Base-by-base conservation (phyloP, 2,797 vertebrate genomes). In the Xiphophorus birchmanni region DNA sequence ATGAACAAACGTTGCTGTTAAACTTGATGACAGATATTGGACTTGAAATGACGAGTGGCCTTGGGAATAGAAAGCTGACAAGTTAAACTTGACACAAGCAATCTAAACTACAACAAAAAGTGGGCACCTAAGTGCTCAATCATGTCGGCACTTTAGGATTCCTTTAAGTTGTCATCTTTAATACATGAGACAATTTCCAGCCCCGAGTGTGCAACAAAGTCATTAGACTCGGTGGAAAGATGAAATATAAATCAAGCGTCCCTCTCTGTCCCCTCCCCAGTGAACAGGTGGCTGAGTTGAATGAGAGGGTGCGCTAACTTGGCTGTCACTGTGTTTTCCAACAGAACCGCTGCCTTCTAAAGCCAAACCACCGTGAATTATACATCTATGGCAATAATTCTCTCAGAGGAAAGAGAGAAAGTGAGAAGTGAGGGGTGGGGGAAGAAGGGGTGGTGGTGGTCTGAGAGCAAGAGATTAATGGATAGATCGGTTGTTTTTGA, bases 241-340 rank as follows among this genome's bases (percentile, higher is more conserved):
- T 93, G 92, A 95, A 95, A 94, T 95, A 94, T 95, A 94, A 95
- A 95, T 95, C 93, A 95, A 93, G 92, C 89, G 54, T 90, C 90
- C 91, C 91, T 90, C 90, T 92, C 86, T 88, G 89, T 86, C 90
- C 89, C 91, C 91, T 95, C 93, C 93, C 92, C 83, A 89, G 94
- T 93, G 94, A 95, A 95, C 95, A 96, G 95, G 95, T 96, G 95
- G 94, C 90, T 91, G 92, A 92, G 94, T 94, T 94, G 94, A 94
- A 94, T 94, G 93, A 94, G 94, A 93, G 94, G 93, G 92, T 93
- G 91, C 90, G 80, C 93, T 95, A 92, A 95, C 95, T 96, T 95
- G 95, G 95, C 95, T 95, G 95, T 93, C 94, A 94, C 86, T 78
- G 82, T 94, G 94, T 95, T 95, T 95, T 95, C 94, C 93, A 92